Conservation (phyloP, 2,888 invertebrate genomes). For the Pyrochroa serraticornis region DNA sequence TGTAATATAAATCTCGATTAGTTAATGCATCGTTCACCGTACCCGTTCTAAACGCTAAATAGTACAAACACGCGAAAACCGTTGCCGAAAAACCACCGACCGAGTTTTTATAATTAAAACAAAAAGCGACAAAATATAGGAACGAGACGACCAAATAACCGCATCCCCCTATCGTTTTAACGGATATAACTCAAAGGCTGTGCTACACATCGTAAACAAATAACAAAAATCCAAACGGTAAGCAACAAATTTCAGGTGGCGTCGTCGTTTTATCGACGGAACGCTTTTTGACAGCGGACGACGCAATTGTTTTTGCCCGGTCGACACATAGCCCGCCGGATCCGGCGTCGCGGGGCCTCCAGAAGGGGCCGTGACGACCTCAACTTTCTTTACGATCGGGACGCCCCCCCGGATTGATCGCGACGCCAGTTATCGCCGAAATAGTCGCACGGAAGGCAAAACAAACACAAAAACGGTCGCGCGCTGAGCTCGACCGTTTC, state of each 20-base stretch:
- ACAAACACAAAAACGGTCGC: too few species aligned
- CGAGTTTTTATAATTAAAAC: constrained; percentile 43
- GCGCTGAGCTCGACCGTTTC: too few species aligned
- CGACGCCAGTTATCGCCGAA: too few species aligned
- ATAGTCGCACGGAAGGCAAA: too few species aligned
- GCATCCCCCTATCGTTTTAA: constrained; percentile 39
- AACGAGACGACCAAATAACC: constrained; percentile 43
- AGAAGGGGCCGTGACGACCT: too few species aligned
- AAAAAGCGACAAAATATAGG: constrained; percentile 19
- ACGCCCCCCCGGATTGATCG: too few species aligned
- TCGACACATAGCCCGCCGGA: too few species aligned
- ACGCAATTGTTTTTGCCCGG: constrained; percentile 8
- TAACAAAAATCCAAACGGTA: constrained; percentile 39
- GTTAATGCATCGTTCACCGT: constrained; percentile 52
- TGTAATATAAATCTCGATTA: constrained; percentile 55
- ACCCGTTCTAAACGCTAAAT: constrained; percentile 54
- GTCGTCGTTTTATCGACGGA: neutral
- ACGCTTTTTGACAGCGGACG: constrained; percentile 14
- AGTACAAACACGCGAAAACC: constrained; percentile 57
- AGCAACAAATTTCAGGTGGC: constrained; percentile 20
- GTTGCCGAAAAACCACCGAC: constrained; percentile 44
- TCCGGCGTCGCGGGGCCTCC: too few species aligned
- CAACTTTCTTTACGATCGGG: too few species aligned
- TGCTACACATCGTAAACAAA: constrained; percentile 49
- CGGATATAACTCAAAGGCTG: constrained; percentile 49